Evolutionary conservation across 1,140 invertebrate species (phyloP).

Genomic region (Leptonema lineaticorne): DNA sequence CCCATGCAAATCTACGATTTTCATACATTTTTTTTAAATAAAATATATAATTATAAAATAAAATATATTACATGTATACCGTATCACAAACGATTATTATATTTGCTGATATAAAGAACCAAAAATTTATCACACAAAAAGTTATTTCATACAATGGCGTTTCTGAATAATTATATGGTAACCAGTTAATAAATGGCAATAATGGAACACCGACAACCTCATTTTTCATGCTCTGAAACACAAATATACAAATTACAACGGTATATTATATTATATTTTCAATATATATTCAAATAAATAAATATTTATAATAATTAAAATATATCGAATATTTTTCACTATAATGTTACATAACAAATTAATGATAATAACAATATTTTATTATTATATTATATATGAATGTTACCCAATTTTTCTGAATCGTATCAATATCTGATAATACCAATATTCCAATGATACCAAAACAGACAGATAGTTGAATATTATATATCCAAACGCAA

Average conservation of each 20-base stretch:
- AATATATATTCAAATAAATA: too few species aligned
- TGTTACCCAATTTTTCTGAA: slow-evolving; percentile 28
- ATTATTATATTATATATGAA: slow-evolving; percentile 7
- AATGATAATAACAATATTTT: too few species aligned
- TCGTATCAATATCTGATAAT: slow-evolving; percentile 32
- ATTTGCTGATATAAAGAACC: slow-evolving; percentile 34
- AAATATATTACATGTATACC: slow-evolving; percentile 26
- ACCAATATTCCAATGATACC: slow-evolving; percentile 34
- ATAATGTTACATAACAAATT: too few species aligned
- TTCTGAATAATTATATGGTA: slow-evolving; percentile 36
- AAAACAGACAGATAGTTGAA: slow-evolving; percentile 33
- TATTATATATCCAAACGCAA: slow-evolving; percentile 37
- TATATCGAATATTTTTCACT: too few species aligned
- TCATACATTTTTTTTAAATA: neutral
- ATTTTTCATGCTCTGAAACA: too few species aligned
- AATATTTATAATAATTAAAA: too few species aligned
- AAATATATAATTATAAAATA: neutral
- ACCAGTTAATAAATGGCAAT: slow-evolving; percentile 37
- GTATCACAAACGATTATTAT: slow-evolving; percentile 37
- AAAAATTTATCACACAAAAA: slow-evolving; percentile 32
- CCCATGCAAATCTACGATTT: slow-evolving; percentile 40
- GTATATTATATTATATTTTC: too few species aligned
- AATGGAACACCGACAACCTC: slow-evolving; percentile 17
- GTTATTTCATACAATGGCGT: slow-evolving; percentile 31
- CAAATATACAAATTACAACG: too few species aligned